Conservation (phyloP, 2,797 vertebrate species). For the Orestias chungarensis region DNA sequence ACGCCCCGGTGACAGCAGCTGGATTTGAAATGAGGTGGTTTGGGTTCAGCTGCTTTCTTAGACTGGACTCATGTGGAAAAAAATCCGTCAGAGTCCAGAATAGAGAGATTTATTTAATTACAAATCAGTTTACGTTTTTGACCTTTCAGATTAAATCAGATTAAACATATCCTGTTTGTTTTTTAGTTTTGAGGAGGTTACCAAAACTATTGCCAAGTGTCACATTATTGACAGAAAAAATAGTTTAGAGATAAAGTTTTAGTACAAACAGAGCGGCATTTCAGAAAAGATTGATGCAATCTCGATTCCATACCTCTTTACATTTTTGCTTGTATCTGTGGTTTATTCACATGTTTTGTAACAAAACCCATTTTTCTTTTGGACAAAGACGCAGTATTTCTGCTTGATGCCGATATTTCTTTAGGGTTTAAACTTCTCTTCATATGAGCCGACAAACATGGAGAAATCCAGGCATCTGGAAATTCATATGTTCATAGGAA, state of each 20-base stretch:
- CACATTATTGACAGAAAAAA: background rate
- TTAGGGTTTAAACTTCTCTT: too few relatives aligned
- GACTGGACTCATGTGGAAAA: slow-evolving; percentile 34
- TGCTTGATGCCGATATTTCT: background rate
- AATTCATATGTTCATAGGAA: too few relatives aligned
- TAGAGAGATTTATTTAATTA: too few relatives aligned
- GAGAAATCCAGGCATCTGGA: too few relatives aligned
- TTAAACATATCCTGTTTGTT: background rate
- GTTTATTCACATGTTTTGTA: background rate
- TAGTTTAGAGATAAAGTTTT: background rate
- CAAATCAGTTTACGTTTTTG: too few relatives aligned
- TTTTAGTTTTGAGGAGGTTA: background rate
- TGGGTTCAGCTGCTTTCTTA: slow-evolving; percentile 29
- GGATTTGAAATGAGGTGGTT: slow-evolving; percentile 42
- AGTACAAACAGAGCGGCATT: background rate
- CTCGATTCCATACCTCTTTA: background rate
- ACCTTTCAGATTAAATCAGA: background rate
- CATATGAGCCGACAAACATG: background rate
- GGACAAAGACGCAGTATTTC: background rate
- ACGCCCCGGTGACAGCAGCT: slow-evolving; percentile 46
- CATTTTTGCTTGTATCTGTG: background rate
- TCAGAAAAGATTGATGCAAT: background rate
- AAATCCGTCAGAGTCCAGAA: slow-evolving; percentile 34
- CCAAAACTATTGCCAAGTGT: background rate
- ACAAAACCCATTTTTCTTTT: background rate